Evolutionary conservation across 2,797 vertebrate genomes (phyloP).

Genomic region (Catamblyrhynchus diadema): DNA sequence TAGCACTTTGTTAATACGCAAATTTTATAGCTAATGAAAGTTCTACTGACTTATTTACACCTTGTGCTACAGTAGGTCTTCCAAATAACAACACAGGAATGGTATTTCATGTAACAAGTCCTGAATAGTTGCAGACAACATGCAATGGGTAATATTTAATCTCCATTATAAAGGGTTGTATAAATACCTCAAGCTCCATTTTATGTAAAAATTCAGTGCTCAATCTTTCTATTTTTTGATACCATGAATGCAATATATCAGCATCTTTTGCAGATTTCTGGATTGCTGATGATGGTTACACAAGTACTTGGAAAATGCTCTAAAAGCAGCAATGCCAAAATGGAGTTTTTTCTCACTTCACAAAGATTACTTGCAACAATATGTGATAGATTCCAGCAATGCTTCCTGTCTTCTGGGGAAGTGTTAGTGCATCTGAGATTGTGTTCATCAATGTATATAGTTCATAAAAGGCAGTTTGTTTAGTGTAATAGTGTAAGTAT

Average conservation of each 20-base stretch:
- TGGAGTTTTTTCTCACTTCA: background rate
- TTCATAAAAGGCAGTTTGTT: background rate
- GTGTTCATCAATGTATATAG: background rate
- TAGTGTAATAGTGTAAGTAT: background rate
- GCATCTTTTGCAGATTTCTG: slow-evolving; percentile 5
- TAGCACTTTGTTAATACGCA: background rate
- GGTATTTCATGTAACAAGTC: background rate
- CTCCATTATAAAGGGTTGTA: background rate
- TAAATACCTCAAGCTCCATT: slow-evolving; percentile 34
- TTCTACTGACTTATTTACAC: background rate
- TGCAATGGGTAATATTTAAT: background rate
- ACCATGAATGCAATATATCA: background rate
- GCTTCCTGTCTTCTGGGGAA: background rate
- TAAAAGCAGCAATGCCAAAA: slow-evolving; percentile 22
- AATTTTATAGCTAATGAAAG: background rate
- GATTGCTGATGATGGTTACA: background rate
- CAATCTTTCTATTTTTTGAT: background rate
- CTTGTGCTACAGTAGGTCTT: background rate
- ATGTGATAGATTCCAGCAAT: background rate
- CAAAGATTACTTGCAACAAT: background rate
- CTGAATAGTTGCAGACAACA: background rate
- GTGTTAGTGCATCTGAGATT: background rate
- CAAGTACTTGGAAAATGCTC: background rate
- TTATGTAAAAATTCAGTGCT: background rate
- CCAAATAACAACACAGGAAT: background rate